phyloP scores from a whole-genome alignment of 2,113 vertebrate genomes.

The Tricholaema leucomelas region DNA sequence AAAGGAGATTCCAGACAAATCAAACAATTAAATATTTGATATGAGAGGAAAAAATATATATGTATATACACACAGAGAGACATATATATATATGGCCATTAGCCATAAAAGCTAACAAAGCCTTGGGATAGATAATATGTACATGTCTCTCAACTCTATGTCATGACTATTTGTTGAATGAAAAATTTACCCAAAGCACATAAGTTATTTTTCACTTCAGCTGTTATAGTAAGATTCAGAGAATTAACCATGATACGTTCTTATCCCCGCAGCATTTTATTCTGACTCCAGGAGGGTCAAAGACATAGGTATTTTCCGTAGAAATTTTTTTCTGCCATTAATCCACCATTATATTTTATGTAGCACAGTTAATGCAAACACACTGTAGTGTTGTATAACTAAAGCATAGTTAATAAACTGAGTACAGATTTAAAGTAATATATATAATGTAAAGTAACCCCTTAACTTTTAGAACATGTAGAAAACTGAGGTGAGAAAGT shows the following conservation, averaged over 20 bases:
- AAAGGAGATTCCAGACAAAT: slow-evolving; percentile 66
- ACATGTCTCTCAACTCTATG: neutral
- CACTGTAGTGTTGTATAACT: neutral
- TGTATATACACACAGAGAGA: no score
- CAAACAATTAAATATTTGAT: slow-evolving; percentile 59
- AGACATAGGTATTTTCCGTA: slow-evolving; percentile 19
- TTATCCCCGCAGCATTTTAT: slow-evolving; percentile 15
- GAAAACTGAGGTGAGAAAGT: neutral
- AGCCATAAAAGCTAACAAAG: neutral
- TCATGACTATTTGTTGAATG: neutral
- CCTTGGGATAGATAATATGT: neutral
- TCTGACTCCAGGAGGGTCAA: slow-evolving; percentile 1
- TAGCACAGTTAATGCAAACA: neutral
- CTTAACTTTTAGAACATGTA: neutral
- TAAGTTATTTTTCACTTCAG: neutral
- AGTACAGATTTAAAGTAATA: neutral
- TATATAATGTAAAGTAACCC: neutral
- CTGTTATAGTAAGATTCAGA: neutral
- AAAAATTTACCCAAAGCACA: slow-evolving; percentile 3
- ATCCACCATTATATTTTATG: neutral
- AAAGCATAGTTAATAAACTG: neutral
- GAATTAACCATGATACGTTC: slow-evolving; percentile 22
- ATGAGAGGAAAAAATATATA: neutral
- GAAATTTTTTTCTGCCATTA: slow-evolving; percentile 20
- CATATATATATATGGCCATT: neutral